Base-by-base conservation (phyloP, 2,888 invertebrate genomes). In the Epinotia brunnichana region DNA sequence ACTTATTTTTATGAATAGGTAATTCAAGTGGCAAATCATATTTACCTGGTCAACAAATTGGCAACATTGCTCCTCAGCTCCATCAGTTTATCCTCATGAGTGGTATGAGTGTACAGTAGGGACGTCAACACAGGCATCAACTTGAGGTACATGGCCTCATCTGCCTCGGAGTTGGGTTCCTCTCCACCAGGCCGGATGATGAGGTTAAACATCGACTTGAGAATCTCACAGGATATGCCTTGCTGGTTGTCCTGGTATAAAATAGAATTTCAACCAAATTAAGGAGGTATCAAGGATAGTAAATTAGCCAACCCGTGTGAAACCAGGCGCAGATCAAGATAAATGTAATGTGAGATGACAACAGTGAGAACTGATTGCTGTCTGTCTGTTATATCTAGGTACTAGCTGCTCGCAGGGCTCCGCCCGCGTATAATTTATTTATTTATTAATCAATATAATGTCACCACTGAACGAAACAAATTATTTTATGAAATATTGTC, bases 161-260 rank as follows among this genome's bases (percentile, higher is more conserved):
- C 96, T 75, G 95, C 95, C 82, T 96, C 94, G 74, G 94, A 93
- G 0, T 92, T 88, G 15, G 88, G 81, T 9, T 88, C 87, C 15
- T 91, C 90, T 0, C 85, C 79, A 39, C 93, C 91, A 1, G 88
- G 83, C 35, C 92, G 89, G 61, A 95, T 90, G 51, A 96, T 95
- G 76, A 97, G 87, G 84, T 97, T 98, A 82, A 97, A 97, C 78
- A 97, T 92, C 0, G 95, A 95, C 89, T 97, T 97, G 17, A 97
- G 87, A 77, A 96, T 94, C 89, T 97, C 97, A 87, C 95, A 96
- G 35, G 94, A 90, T 75, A 97, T 90, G 74, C 94, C 95, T 74
- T 95, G 94, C 80, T 95, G 94, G 53, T 92, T 87, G 75, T 95
- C 95, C 94, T 95, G 75, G 39, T 80, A 78, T 71, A 70, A 62